Evolutionary conservation across 2,888 invertebrate species (phyloP).

Genomic region (Mythimna lalbum): DNA sequence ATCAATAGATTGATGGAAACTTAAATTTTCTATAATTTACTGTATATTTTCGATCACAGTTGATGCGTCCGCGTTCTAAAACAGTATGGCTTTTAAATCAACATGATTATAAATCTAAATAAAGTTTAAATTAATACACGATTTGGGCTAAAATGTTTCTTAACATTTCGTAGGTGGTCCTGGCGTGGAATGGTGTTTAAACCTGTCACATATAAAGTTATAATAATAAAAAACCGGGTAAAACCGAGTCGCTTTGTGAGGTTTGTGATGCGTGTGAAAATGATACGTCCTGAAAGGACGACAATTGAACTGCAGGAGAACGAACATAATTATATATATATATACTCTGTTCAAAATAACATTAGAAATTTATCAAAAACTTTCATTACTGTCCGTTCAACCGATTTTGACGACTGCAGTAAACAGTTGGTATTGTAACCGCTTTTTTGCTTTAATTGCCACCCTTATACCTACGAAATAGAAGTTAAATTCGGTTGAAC

Average conservation of each 20-base stretch:
- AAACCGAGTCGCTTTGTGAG: conserved; percentile 61
- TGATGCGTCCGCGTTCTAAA: conserved; percentile 41
- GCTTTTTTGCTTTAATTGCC: too few species aligned
- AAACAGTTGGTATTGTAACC: too few species aligned
- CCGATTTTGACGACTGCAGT: too few species aligned
- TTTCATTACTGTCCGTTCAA: too few species aligned
- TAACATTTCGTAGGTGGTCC: conserved; percentile 68
- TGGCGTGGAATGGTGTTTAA: conserved; percentile 75
- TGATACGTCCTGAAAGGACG: conserved; percentile 13
- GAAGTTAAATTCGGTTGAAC: too few species aligned
- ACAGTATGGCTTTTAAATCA: conserved; percentile 73
- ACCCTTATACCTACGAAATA: too few species aligned
- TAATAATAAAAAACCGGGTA: conserved; percentile 40
- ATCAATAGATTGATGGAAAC: conserved; percentile 16
- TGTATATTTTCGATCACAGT: conserved; percentile 42
- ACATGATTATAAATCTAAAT: conserved; percentile 71
- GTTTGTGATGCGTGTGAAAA: conserved; percentile 62
- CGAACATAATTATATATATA: not conserved
- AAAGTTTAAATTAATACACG: conserved; percentile 65
- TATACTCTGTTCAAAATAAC: too few species aligned
- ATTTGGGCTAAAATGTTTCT: conserved; percentile 62
- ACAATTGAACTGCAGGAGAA: conserved; percentile 3
- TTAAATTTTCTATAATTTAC: conserved; percentile 11
- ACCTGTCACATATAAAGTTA: conserved; percentile 59
- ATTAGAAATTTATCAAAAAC: too few species aligned